Evolutionary conservation across 2,113 vertebrate genomes (phyloP).

Genomic region (Lucifuga dentata): DNA sequence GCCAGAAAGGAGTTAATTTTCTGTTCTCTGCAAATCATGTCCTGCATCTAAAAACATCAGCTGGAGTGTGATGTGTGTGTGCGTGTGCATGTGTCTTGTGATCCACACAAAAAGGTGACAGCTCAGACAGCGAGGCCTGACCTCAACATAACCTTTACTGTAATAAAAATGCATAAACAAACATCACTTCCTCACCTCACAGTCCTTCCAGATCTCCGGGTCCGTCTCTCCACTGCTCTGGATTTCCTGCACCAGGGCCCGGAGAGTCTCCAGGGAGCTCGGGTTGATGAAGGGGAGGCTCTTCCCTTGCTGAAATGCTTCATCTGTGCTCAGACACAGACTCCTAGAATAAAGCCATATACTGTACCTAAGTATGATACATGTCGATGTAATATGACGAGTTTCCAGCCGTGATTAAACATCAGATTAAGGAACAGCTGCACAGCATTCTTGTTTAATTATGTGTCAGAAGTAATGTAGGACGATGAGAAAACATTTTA

Average conservation of each 20-base stretch:
- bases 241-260: constrained; percentile 88
- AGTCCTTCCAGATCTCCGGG: constrained; percentile 88
- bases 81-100: constrained; percentile 11
- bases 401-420: too few species aligned
- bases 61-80: constrained; percentile 33
- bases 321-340: constrained; percentile 78
- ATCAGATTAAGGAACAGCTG: too few species aligned
- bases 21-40: constrained; percentile 44
- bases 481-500: too few species aligned
- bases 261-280: constrained; percentile 84
- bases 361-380: not conserved
- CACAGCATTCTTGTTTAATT: too few species aligned
- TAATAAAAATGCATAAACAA: not conserved
- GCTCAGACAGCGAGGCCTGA: constrained; percentile 47
- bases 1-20: too few species aligned
- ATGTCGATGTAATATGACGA: too few species aligned
- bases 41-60: constrained; percentile 57
- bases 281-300: constrained; percentile 85
- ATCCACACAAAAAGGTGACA: constrained; percentile 49
- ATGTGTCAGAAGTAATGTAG: too few species aligned
- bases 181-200: constrained; percentile 86
- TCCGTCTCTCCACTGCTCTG: constrained; percentile 85
- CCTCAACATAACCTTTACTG: constrained; percentile 6
- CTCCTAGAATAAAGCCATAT: constrained; percentile 52
- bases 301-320: constrained; percentile 87